A percentile compares a stretch with the other conserved stretches of the same genome.
These are phyloP conservation scores for Caenorhabditis wallacei DNA, from an alignment of 2,888 invertebrate species.

Conservation along the genomic window DNA sequence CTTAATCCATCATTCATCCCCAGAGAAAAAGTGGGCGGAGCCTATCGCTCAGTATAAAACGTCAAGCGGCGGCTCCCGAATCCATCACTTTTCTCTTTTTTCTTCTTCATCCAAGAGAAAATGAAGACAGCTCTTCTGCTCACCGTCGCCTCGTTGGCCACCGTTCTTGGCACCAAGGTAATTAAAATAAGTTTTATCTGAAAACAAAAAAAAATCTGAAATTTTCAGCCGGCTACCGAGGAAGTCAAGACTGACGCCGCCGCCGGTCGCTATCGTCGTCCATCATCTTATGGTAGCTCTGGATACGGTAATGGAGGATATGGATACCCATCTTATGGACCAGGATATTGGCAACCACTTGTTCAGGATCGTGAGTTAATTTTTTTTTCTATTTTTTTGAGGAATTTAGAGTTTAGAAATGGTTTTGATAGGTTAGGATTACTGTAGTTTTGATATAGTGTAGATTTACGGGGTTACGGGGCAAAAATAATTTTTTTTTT, in stretches of 20 bases:
- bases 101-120: neutral
- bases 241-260: constrained; percentile 64
- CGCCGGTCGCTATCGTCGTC: constrained; percentile 56
- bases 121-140: constrained; percentile 51
- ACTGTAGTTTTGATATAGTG: neutral
- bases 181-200: neutral
- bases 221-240: constrained; percentile 24
- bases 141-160: constrained; percentile 61
- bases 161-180: constrained; percentile 51
- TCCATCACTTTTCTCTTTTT: constrained; percentile 30
- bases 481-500: too few species aligned
- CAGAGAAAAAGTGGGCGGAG: constrained; percentile 11
- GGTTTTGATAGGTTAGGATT: neutral
- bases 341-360: constrained; percentile 64
- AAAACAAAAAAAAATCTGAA: neutral
- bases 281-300: neutral
- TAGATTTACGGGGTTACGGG: too few species aligned
- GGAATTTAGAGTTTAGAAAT: neutral
- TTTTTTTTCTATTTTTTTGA: neutral
- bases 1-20: neutral
- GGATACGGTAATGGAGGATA: constrained; percentile 1
- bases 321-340: constrained; percentile 19
- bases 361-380: constrained; percentile 71
- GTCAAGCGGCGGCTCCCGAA: neutral
- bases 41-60: constrained; percentile 32